A percentile compares a stretch with the other conserved stretches of the same genome.
phyloP scores from a whole-genome alignment of 2,797 vertebrate genomes.

The Galago senegalensis region DNA sequence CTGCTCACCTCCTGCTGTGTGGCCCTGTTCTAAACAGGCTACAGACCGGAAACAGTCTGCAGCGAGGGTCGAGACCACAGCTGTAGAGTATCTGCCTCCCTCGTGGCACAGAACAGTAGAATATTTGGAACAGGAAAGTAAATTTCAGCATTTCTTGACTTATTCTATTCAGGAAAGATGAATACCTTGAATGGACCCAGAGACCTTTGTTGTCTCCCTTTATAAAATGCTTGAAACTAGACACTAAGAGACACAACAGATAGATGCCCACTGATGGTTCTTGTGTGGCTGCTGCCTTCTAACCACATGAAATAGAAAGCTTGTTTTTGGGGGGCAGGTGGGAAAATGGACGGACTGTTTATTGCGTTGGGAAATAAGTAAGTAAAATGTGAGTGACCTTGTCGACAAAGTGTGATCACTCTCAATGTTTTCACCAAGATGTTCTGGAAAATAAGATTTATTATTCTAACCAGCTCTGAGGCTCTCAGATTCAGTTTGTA shows the following conservation, averaged over 20 bases:
- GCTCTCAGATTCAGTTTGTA: neutral
- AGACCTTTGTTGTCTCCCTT: conserved; percentile 6
- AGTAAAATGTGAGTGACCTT: conserved; percentile 63
- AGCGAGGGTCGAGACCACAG: neutral
- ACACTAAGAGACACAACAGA: neutral
- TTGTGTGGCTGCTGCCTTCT: neutral
- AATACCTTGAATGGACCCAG: neutral
- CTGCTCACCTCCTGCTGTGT: no score
- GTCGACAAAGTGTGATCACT: conserved; percentile 54
- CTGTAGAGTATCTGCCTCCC: neutral
- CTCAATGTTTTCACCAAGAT: conserved; percentile 9
- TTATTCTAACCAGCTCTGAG: neutral
- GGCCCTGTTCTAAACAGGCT: no score
- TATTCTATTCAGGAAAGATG: neutral
- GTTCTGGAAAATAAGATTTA: conserved; percentile 40
- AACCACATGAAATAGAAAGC: conserved; percentile 20
- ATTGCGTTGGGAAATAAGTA: conserved; percentile 65
- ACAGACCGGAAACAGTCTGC: no score
- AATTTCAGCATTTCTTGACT: conserved; percentile 15
- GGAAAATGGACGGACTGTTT: conserved; percentile 52
- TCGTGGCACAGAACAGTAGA: neutral
- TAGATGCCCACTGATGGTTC: neutral
- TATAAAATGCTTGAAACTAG: conserved; percentile 4
- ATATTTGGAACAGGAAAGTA: neutral
- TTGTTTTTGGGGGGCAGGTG: conserved; percentile 46